These are phyloP conservation scores for Petrocephalus sullivani DNA, from an alignment of 2,797 vertebrate genomes.

Conservation along the genomic window DNA sequence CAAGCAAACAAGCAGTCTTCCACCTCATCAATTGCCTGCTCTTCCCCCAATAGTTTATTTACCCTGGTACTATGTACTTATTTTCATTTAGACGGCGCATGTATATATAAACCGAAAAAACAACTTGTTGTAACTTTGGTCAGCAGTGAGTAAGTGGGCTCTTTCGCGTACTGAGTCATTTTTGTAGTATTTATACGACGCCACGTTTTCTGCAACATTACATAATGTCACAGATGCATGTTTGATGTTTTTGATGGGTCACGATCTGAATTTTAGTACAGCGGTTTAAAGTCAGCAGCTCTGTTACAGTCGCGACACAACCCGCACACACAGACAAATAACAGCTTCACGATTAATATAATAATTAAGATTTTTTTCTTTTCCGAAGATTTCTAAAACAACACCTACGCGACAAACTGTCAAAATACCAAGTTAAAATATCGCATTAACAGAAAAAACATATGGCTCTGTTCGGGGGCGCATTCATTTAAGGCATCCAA, in stretches of 20 bases:
- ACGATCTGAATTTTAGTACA: not conserved
- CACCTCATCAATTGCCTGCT: constrained; percentile 34
- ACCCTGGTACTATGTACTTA: constrained; percentile 43
- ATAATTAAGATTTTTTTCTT: not conserved
- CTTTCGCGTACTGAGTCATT: not conserved
- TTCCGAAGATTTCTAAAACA: not conserved
- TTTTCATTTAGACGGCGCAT: constrained; percentile 30
- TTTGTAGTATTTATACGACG: not conserved
- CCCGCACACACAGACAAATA: not conserved
- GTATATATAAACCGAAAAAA: constrained; percentile 3
- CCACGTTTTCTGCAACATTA: not conserved
- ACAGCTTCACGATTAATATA: not conserved
- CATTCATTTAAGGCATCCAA: not conserved
- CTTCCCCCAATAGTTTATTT: constrained; percentile 51
- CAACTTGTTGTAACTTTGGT: not conserved
- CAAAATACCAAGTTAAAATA: not conserved
- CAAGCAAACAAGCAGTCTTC: not conserved
- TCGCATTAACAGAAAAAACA: not conserved
- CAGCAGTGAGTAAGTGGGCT: not conserved
- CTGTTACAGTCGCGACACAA: not conserved
- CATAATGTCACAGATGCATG: not conserved
- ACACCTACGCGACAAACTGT: not conserved
- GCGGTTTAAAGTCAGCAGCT: not conserved
- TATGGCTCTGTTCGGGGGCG: not conserved
- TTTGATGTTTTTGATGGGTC: not conserved